Evolutionary conservation across 2,797 vertebrate species (phyloP), one percentile per base, ranked within the genome.

Genomic region (Cryptoprocta ferox): DNA sequence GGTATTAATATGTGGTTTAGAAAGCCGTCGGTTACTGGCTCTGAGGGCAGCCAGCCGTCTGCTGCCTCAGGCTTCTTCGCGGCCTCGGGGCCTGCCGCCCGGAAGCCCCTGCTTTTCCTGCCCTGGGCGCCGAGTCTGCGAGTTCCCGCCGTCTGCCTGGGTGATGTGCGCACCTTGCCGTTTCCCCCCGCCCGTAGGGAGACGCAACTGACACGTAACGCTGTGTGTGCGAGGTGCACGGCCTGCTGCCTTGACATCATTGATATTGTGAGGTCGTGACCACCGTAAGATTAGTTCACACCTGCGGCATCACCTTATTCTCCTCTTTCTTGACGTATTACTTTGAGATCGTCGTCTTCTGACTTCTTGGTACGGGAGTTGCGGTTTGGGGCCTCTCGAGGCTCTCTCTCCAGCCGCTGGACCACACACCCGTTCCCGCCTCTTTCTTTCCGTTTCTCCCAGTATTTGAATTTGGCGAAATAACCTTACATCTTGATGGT

Each of bases 61-160:
- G 9, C n/a, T 50, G n/a, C 50, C 83, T 30, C 14, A 28, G 48
- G 39, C 53, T 24, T 73, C 11, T 21, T 63, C 75, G 21, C 24
- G 12, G 2, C 24, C 2, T 32, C 0, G 1, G 35, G 2, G 59
- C 26, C 50, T 2, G 7, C 6, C 9, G 42, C 26, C 63, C 12
- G 14, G 30, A 48, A 30, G 19, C 45, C 28, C 13, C 26, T 2
- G 15, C 21, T 26, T 19, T 56, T 14, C 5, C 73, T 32, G 30
- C 50, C n/a, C 39, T 2, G 2, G 18, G 61, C 30, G 5, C 3
- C 16, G 16, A n/a, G 45, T 42, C 50, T 45, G 39, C 9, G 48
- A 45, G 42, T 45, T 61, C 30, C 50, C 5, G 26, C 11, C 35
- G 4, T 24, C 50, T 63, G 24, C 61, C 70, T 63, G 30, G 37